These are phyloP conservation scores for Panulirus ornatus DNA, from an alignment of 1,140 invertebrate genomes.

Conservation along the genomic window DNA sequence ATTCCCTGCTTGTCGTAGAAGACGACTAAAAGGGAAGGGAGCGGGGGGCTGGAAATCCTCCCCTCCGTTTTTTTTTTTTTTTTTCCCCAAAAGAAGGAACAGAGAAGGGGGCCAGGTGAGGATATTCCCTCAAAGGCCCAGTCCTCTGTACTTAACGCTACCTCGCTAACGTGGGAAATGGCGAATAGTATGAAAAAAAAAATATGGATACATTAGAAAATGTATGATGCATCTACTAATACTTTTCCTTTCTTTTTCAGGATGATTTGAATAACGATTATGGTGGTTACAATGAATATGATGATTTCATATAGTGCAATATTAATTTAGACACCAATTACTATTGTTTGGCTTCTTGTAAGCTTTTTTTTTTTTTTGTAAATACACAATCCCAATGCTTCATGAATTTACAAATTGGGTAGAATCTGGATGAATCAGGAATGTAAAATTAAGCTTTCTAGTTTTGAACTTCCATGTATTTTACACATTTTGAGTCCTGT, in stretches of 20 bases:
- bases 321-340: conserved; percentile 37
- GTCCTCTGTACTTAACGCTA: no score
- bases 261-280: conserved; percentile 49
- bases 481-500: conserved; percentile 13
- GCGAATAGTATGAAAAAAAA: no score
- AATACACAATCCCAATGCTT: conserved; percentile 46
- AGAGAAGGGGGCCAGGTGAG: no score
- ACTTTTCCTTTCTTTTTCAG: conserved; percentile 39
- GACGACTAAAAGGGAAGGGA: no score
- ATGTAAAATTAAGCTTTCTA: not conserved
- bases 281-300: conserved; percentile 53
- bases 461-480: not conserved
- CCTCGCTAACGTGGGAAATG: no score
- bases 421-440: not conserved
- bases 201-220: no score
- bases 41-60: no score
- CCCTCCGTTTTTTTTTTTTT: no score
- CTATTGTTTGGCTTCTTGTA: conserved; percentile 22
- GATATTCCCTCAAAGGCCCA: no score
- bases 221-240: no score
- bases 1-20: no score
- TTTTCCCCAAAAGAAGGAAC: no score
- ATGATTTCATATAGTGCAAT: conserved; percentile 65
- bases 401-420: conserved; percentile 1
- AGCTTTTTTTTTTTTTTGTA: conserved; percentile 27